Evolutionary conservation across 2,113 vertebrate species (phyloP).

Genomic region (Burhinus bistriatus): DNA sequence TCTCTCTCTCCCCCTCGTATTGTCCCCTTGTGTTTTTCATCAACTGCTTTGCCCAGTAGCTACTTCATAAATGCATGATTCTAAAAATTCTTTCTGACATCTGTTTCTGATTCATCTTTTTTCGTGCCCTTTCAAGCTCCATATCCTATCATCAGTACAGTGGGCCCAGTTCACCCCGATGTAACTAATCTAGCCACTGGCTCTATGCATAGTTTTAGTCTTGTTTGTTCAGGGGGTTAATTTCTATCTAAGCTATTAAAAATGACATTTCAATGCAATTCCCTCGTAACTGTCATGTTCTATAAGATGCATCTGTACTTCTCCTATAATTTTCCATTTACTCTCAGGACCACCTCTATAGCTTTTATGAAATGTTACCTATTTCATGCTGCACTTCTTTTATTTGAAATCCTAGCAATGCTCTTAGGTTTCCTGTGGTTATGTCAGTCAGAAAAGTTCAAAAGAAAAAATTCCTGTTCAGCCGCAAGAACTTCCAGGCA

Average conservation of each 20-base stretch:
- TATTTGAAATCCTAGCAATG: not conserved
- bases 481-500: not conserved
- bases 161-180: not conserved
- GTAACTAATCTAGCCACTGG: not conserved
- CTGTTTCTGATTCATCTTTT: conserved; percentile 21
- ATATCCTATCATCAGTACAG: not conserved
- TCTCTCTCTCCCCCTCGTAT: not conserved
- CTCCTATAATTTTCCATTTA: not conserved
- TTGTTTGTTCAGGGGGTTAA: conserved; percentile 16
- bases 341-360: not conserved
- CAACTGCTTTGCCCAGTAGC: not conserved
- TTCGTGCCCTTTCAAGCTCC: not conserved
- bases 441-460: not conserved
- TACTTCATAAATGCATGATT: not conserved
- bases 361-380: not conserved
- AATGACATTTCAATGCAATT: not conserved
- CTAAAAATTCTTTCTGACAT: conserved; percentile 30
- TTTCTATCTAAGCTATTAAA: not conserved
- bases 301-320: not conserved
- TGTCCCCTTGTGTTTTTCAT: not conserved
- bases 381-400: not conserved
- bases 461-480: not conserved
- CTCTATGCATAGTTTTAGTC: not conserved
- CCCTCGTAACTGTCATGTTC: not conserved
- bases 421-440: not conserved